A percentile compares a stretch with the other conserved stretches of the same genome.
Evolutionary conservation across 2,113 vertebrate species (phyloP).

Genomic region (Caranx melampygus): DNA sequence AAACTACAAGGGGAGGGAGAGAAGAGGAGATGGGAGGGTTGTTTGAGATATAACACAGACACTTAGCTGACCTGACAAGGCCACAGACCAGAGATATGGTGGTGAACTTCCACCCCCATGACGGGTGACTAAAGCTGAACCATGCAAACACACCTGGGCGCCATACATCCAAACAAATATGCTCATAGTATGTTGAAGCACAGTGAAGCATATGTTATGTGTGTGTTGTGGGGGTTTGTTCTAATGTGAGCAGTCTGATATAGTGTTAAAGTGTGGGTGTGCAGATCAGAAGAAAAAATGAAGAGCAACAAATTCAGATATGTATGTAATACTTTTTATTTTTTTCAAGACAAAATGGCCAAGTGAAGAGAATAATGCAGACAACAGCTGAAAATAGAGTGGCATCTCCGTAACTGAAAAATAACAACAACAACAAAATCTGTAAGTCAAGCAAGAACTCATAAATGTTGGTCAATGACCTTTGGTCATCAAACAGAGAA

Average conservation of each 20-base stretch:
- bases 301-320: conserved; percentile 56
- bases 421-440: conserved; percentile 70
- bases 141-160: conserved; percentile 58
- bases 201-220: not conserved
- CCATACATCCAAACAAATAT: conserved; percentile 18
- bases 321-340: conserved; percentile 83
- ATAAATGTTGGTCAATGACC: conserved; percentile 91
- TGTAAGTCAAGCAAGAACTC: conserved; percentile 81
- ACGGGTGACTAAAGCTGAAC: conserved; percentile 48
- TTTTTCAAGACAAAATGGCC: conserved; percentile 94
- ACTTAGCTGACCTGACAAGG: conserved; percentile 64
- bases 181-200: not conserved
- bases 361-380: conserved; percentile 99
- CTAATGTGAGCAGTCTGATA: not conserved
- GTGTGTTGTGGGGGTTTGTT: not conserved
- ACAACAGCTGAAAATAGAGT: conserved; percentile 91
- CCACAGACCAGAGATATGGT: conserved; percentile 36
- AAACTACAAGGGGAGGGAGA: conserved; percentile 1
- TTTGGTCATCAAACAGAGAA: conserved; percentile 90
- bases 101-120: conserved; percentile 47
- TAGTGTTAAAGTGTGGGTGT: not conserved
- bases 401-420: conserved; percentile 90
- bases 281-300: conserved; percentile 12
- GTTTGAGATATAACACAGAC: conserved; percentile 69
- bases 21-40: conserved; percentile 23